Percentiles rank a stretch among this genome's conserved stretches.
Evolutionary conservation across 2,113 vertebrate species (phyloP).

Genomic region (Ceyx margarethae): DNA sequence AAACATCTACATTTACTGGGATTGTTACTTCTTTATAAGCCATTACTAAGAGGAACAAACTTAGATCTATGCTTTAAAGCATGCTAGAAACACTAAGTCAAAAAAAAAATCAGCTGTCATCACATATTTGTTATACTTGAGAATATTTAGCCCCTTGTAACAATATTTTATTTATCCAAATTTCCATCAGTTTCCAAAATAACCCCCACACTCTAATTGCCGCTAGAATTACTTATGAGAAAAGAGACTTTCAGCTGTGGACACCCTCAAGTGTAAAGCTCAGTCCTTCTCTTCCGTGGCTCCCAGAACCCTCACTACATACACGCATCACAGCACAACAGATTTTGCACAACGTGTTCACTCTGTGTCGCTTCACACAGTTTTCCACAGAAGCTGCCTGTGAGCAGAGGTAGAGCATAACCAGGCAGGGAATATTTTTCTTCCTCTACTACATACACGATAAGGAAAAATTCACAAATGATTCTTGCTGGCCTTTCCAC

Average conservation of each 20-base stretch:
- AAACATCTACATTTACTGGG: not conserved
- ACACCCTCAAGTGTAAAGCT: not conserved
- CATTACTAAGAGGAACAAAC: not conserved
- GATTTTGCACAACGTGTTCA: rapidly evolving
- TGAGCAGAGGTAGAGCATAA: not conserved
- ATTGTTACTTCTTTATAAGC: not conserved
- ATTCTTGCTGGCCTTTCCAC: not conserved
- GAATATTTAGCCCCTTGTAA: not conserved
- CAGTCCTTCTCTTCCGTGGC: not conserved
- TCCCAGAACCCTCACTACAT: not conserved
- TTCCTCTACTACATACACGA: not conserved
- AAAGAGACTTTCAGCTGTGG: not conserved
- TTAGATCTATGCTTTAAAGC: not conserved
- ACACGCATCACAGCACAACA: rapidly evolving
- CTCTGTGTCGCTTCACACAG: not conserved
- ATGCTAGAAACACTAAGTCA: not conserved
- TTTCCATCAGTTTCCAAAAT: not conserved
- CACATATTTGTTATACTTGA: not conserved
- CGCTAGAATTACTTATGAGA: rapidly evolving
- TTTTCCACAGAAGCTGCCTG: not conserved
- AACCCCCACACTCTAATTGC: not conserved
- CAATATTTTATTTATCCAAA: not conserved
- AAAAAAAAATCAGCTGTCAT: not conserved
- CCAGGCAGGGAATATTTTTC: not conserved
- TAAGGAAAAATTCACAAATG: not conserved